These are phyloP conservation scores for Pempheris klunzingeri DNA, from an alignment of 2,797 vertebrate genomes.

Conservation along the genomic window DNA sequence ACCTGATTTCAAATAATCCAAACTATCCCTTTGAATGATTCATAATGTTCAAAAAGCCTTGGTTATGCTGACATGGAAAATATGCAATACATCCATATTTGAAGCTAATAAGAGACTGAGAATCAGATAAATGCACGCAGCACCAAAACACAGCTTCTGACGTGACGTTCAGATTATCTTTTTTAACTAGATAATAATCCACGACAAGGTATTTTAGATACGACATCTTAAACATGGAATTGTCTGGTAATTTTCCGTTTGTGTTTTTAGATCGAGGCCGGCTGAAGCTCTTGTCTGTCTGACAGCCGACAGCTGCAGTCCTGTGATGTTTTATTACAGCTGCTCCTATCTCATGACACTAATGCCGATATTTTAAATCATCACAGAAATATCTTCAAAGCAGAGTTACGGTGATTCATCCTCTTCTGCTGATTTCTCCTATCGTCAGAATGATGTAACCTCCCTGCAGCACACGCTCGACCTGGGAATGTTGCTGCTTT, in stretches of 20 bases:
- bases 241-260: background rate
- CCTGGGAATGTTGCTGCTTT: constrained; percentile 11
- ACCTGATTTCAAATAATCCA: too few relatives aligned
- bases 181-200: too few relatives aligned
- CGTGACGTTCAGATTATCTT: too few relatives aligned
- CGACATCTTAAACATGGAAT: background rate
- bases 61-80: too few relatives aligned
- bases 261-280: constrained; percentile 9
- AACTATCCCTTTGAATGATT: too few relatives aligned
- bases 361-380: constrained; percentile 11
- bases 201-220: background rate
- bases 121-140: background rate
- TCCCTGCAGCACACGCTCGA: background rate
- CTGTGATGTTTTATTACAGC: constrained; percentile 27
- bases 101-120: background rate
- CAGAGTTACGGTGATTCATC: constrained; percentile 36
- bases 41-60: too few relatives aligned
- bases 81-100: background rate
- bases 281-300: background rate
- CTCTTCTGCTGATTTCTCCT: constrained; percentile 5
- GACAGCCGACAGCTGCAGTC: constrained; percentile 17
- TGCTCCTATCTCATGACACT: constrained; percentile 10
- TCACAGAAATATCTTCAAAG: constrained; percentile 51
- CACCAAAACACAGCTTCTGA: background rate
- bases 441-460: constrained; percentile 38